Base-by-base conservation (phyloP, 2,113 vertebrate genomes). In the Pterocles orientalis region DNA sequence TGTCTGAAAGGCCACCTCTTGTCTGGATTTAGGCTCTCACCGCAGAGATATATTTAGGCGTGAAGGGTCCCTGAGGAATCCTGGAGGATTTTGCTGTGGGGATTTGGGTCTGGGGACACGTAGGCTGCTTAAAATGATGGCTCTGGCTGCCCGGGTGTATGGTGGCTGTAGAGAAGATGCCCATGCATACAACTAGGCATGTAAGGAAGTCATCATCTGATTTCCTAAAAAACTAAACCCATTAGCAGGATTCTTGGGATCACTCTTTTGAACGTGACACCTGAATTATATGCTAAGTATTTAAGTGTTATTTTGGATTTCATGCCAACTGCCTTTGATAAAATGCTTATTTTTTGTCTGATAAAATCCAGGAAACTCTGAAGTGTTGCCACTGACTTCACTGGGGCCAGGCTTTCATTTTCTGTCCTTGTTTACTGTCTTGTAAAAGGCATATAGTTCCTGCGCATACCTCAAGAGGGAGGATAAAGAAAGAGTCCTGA, bases 361-460 rank as follows among this genome's bases (percentile, higher is more conserved):
- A 45, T 79, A 92, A 86, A 93, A 75, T 76, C 50, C 48, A 50
- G 29, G 24, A 68, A 88, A 76, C 18, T 72, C 17, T 58, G 53
- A 84, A 91, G 36, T 21, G 19, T 84, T 95, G 39, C 34, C 28
- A 34, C 36, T 69, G 72, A 76, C 33, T 87, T 91, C 36, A 34
- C 12, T 79, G 41, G 13, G n/a, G 18, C 88, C 41, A 70, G 28
- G 20, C 73, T 96, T 96, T 89, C n/a, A 33, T 94, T 84, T 86
- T 94, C 65, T 94, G 61, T 75, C 72, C 76, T 88, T 86, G 31
- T 86, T 95, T 92, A 86, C 53, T 72, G 28, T 64, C 50, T 57
- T 79, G 31, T 64, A 89, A 82, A 93, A 95, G 73, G 39, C 75
- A 75, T 72, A 84, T 62, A 89, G 65, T 50, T 95, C 73, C 88